phyloP scores from a whole-genome alignment of 2,888 invertebrate genomes.

The Tetramorium bicarinatum region DNA sequence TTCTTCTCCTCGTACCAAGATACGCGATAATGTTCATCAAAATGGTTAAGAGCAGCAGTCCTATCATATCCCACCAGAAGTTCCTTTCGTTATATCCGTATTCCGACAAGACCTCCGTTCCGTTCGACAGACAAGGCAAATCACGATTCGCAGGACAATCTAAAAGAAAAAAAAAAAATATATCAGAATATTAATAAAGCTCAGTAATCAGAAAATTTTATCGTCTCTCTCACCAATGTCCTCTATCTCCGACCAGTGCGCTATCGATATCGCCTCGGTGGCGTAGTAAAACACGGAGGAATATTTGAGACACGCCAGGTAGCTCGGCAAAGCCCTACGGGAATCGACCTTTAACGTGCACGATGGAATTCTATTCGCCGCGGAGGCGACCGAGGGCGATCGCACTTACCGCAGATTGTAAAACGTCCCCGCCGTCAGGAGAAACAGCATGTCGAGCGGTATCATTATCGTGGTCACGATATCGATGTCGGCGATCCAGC shows the following conservation, averaged over 20 bases:
- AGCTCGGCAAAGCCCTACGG: conserved; percentile 85
- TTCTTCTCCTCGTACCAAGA: conserved; percentile 71
- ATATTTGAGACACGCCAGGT: conserved; percentile 86
- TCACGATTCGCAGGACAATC: conserved; percentile 68
- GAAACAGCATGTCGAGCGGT: conserved; percentile 86
- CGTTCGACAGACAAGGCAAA: conserved; percentile 73
- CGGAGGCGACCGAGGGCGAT: too few species aligned
- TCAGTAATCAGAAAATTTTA: neutral
- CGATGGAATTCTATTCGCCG: conserved; percentile 20
- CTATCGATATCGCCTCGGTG: conserved; percentile 87
- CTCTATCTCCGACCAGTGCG: conserved; percentile 87
- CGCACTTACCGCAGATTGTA: conserved; percentile 75
- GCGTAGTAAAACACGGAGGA: conserved; percentile 88
- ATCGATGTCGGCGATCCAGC: conserved; percentile 86
- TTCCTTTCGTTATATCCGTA: conserved; percentile 73
- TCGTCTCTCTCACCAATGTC: conserved; percentile 85
- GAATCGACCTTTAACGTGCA: neutral
- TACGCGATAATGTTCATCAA: conserved; percentile 73
- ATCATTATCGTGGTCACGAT: conserved; percentile 87
- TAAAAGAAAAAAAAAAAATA: conserved; percentile 52
- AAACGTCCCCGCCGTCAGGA: conserved; percentile 87
- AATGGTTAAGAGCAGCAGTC: conserved; percentile 69
- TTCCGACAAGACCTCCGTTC: conserved; percentile 73
- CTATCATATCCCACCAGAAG: conserved; percentile 70
- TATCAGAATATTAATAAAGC: neutral